A percentile compares a stretch with the other conserved stretches of the same genome.
Conservation (phyloP, 2,888 invertebrate genomes). For the Stenichneumon culpator region DNA sequence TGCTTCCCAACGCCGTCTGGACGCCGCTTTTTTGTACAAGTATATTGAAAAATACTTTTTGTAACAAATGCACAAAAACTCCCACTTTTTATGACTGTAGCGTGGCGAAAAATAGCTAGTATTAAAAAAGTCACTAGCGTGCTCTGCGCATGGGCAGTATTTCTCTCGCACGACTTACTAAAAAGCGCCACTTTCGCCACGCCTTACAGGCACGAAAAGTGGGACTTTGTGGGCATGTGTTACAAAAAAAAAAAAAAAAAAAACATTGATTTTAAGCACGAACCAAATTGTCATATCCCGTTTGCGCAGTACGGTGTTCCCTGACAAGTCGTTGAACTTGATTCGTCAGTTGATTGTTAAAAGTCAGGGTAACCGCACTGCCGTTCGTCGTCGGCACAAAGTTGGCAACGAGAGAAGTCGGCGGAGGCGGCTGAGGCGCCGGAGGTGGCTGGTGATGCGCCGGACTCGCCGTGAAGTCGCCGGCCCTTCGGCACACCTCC, state of each 20-base stretch:
- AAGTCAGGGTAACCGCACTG: constrained; percentile 95
- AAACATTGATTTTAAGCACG: background rate
- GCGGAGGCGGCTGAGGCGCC: constrained; percentile 84
- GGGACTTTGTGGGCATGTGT: too few relatives aligned
- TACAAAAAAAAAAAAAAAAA: background rate
- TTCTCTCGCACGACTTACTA: too few relatives aligned
- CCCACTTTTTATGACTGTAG: too few relatives aligned
- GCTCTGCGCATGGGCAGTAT: too few relatives aligned
- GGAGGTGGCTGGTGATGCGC: constrained; percentile 87
- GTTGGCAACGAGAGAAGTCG: constrained; percentile 90
- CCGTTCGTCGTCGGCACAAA: constrained; percentile 92
- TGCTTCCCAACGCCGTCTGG: too few relatives aligned
- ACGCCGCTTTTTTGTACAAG: too few relatives aligned
- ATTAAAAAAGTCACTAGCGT: too few relatives aligned
- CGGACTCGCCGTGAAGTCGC: constrained; percentile 84
- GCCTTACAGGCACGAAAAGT: too few relatives aligned
- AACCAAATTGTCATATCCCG: constrained; percentile 91
- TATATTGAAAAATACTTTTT: too few relatives aligned
- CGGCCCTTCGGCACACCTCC: constrained; percentile 90
- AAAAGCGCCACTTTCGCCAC: too few relatives aligned
- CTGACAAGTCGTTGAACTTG: constrained; percentile 91
- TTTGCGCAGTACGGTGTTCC: constrained; percentile 89
- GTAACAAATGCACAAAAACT: too few relatives aligned
- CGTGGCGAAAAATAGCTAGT: too few relatives aligned
- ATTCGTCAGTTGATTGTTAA: constrained; percentile 95